Evolutionary conservation across 53 echinoderm and acorn worm species (phyloP), one percentile per base, ranked within the genome.

Genomic region (Holothuria leucospilota): DNA sequence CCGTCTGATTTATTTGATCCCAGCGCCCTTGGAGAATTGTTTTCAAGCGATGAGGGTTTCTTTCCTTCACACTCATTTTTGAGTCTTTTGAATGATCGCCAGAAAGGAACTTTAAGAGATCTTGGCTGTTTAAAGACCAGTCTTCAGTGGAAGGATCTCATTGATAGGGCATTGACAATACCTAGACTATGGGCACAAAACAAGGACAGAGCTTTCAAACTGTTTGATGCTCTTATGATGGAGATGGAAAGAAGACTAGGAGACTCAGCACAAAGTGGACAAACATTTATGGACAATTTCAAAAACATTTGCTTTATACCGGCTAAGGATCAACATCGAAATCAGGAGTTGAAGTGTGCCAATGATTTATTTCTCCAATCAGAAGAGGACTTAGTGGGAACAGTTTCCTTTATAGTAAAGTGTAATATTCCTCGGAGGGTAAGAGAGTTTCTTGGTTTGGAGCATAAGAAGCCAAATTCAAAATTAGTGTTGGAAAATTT

Each of bases 1-100:
- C 87, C 91, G 13, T 51, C 63, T 25, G 84, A 87, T 6, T 81
- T 91, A 26, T 74, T 83, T 68, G 82, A 91, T 65, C 91, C 77
- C 3, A 30, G 39, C 12, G 78, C 26, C 0, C 38, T 66, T 9
- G 46, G 51, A 67, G 29, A 66, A 14, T 40, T 83, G 68, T 83
- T 83, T 51, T 67, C 53, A 0, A 20, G 18, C 13, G 84, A 83
- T 4, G 84, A 83, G 63, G 84, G 84, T 21, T 83, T 13, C 24
- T 83, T 41, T 83, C 84, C 84, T 23, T 42, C 13, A 24, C 34
- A 64, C 2, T 16, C 21, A 28, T 83, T 83, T 46, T 8, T 83
- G 24, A 51, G 27, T 20, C 25, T 24, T 3, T 23, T 83, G 29
- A 66, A 30, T 25, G 84, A 64, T 66, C 84, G 84, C 20, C 84